Evolutionary conservation across 2,113 vertebrate species (phyloP).

Genomic region (Trichomycterus rosablanca): DNA sequence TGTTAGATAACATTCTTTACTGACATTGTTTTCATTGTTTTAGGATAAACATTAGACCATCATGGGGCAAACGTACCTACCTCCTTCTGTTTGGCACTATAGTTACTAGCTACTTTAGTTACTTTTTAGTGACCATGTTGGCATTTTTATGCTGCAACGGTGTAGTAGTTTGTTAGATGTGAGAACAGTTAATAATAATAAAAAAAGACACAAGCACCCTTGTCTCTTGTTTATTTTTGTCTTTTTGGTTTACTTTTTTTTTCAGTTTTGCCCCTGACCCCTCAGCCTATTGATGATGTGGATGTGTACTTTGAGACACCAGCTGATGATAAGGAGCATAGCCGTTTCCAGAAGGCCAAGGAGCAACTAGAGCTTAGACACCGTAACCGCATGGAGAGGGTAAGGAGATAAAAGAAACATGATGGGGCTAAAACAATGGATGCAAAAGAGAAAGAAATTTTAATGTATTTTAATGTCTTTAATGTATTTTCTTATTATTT

Average conservation of each 20-base stretch:
- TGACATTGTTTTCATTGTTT: too few relatives aligned
- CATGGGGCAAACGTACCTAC: too few relatives aligned
- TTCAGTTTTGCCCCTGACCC: slow-evolving; percentile 72
- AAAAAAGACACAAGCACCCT: too few relatives aligned
- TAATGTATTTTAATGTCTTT: neutral
- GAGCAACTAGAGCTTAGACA: slow-evolving; percentile 94
- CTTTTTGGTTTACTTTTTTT: neutral
- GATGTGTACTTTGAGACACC: slow-evolving; percentile 97
- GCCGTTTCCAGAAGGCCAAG: slow-evolving; percentile 94
- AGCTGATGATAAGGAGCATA: slow-evolving; percentile 91
- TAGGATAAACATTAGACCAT: too few relatives aligned
- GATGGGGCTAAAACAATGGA: neutral
- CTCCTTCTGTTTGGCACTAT: too few relatives aligned
- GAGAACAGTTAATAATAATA: too few relatives aligned
- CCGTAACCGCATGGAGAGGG: slow-evolving; percentile 92
- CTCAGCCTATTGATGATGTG: slow-evolving; percentile 87
- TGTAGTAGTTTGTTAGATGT: too few relatives aligned
- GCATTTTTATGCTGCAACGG: too few relatives aligned
- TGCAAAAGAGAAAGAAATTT: neutral
- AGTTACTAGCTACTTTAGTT: too few relatives aligned
- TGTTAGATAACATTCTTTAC: too few relatives aligned
- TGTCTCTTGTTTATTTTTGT: neutral
- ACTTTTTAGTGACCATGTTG: too few relatives aligned
- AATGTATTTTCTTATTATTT: neutral
- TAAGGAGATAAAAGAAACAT: too few relatives aligned